Evolutionary conservation across 1,140 invertebrate species (phyloP), one percentile per base, ranked within the genome.

Genomic region (Harpegnathos saltator): DNA sequence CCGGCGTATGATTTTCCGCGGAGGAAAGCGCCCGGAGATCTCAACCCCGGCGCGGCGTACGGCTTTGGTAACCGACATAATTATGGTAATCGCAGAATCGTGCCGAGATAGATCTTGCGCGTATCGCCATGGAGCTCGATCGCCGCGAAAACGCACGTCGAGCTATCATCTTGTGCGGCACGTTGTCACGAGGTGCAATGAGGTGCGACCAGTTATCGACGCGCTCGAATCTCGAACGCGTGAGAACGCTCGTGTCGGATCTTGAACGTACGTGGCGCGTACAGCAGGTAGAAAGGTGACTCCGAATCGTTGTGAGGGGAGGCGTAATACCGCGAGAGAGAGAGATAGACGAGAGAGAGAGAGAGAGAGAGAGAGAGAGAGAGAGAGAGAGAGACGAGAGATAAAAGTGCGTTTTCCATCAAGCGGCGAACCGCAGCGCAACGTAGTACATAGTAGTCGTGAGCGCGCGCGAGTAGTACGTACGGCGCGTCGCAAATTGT

Each of bases 351-450:
- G 78, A 44, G 38, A 19, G 44, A 78, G 68, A 69, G 48, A 75
- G 78, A 44, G 38, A 19, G 44, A 78, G 68, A 69, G 48, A 75
- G 78, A 44, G 38, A 19, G 44, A 78, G 68, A 69, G 48, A 75
- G 78, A 44, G 38, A 19, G 44, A 78, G 68, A 69, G 48, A 75
- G 78, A 44, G 38, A 19, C n/a, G 44, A 78, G 68, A 69, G 54
- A 86, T 84, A 92, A 92, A 91, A 90, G 89, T 86, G 72, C 83
- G 85, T 92, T 93, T 91, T 86, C 91, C 91, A 92, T 92, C 91
- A 91, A 91, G 87, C 88, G 88, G 89, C 86, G 81, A 92, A 92
- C 92, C 92, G 91, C 92, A 92, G 84, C 85, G 87, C 52, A 24
- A 50, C 75, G 63, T 29, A n/a, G n/a, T n/a, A 62, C 78, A 65